A percentile compares a stretch with the other conserved stretches of the same genome.
Evolutionary conservation across 2,113 vertebrate species (phyloP).

Genomic region (Sylvilagus bachmani): DNA sequence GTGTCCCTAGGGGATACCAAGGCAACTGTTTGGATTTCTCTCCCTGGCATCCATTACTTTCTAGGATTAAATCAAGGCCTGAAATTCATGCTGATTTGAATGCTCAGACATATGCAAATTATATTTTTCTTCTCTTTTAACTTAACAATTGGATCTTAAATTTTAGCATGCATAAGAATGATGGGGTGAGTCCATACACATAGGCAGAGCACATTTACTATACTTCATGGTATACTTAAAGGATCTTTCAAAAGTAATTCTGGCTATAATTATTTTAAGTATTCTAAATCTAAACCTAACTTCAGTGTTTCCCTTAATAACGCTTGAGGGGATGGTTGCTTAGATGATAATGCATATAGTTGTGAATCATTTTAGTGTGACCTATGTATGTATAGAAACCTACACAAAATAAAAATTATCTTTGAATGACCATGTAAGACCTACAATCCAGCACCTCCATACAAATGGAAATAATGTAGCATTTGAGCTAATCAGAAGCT

Average conservation of each 20-base stretch:
- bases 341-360: not conserved
- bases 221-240: slow-evolving; percentile 32
- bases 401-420: slow-evolving; percentile 38
- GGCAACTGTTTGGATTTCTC: not conserved
- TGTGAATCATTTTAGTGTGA: not conserved
- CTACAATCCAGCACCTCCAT: not conserved
- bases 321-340: not conserved
- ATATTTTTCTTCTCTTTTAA: not conserved
- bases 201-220: not conserved
- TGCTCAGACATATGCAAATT: not conserved
- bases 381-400: not conserved
- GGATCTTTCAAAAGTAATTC: slow-evolving; percentile 18
- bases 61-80: not conserved
- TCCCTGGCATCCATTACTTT: not conserved
- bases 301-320: not conserved
- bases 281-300: not conserved
- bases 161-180: not conserved
- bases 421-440: not conserved
- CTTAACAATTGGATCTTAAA: slow-evolving; percentile 4
- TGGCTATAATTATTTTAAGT: slow-evolving; percentile 49
- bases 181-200: not conserved
- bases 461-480: not conserved
- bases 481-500: slow-evolving; percentile 29
- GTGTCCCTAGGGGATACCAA: not conserved
- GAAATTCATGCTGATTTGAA: not conserved